phyloP scores from a whole-genome alignment of 2,113 vertebrate species.

The Mionectes macconnelli region DNA sequence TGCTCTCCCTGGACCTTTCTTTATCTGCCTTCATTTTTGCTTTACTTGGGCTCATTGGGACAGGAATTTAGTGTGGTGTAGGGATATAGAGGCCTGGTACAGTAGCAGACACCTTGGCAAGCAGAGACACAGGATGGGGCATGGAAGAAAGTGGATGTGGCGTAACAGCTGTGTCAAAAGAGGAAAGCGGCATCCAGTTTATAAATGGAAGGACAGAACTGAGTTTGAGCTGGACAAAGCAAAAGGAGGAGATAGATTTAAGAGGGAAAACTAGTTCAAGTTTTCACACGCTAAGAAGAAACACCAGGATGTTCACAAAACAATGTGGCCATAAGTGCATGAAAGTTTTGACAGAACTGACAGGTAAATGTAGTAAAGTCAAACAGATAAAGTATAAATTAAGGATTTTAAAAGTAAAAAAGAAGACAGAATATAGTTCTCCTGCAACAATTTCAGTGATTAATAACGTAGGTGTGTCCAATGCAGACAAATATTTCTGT shows the following conservation, averaged over 20 bases:
- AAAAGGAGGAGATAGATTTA: not conserved
- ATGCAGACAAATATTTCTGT: not conserved
- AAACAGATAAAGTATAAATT: not conserved
- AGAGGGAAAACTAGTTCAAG: not conserved
- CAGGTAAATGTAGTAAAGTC: not conserved
- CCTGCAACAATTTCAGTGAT: not conserved
- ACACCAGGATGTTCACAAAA: accelerated
- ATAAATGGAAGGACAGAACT: not conserved
- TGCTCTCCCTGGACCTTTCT: not conserved
- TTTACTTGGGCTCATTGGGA: not conserved
- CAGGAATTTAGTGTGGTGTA: not conserved
- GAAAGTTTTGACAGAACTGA: not conserved
- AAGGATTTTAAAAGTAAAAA: not conserved
- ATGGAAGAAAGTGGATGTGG: not conserved
- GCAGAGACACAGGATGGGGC: not conserved
- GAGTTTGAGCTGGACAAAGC: not conserved
- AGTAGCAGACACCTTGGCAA: not conserved
- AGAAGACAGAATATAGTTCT: not conserved
- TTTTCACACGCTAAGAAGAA: not conserved
- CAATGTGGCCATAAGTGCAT: not conserved
- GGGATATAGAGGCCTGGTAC: not conserved
- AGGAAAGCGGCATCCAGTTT: not conserved
- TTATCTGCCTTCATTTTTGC: not conserved
- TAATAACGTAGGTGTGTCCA: not conserved
- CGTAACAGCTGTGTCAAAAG: not conserved